A percentile compares a stretch with the other conserved stretches of the same genome.
phyloP scores from a whole-genome alignment of 2,797 vertebrate genomes.

The Smutsia temminckii region DNA sequence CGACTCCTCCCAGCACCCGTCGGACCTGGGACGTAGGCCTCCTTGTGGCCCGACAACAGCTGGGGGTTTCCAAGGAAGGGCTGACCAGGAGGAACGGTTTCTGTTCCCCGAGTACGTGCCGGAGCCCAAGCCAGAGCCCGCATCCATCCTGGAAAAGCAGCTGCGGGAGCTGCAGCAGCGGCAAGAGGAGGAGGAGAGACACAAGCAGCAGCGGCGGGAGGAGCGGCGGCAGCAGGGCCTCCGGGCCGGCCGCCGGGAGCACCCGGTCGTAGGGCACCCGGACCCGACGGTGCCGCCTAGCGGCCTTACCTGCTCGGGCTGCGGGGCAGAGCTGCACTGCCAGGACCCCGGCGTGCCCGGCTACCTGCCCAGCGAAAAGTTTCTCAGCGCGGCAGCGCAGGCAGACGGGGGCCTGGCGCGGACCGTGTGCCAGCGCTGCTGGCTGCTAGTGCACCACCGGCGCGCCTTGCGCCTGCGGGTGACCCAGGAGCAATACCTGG shows the following conservation, averaged over 20 bases:
- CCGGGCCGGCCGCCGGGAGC: not conserved
- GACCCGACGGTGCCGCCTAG: conserved; percentile 84
- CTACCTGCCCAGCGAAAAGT: conserved; percentile 91
- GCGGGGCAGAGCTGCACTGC: conserved; percentile 92
- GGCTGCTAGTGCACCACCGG: conserved; percentile 88
- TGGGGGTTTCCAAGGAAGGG: not conserved
- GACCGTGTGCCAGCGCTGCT: conserved; percentile 91
- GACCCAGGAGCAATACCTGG: conserved; percentile 85
- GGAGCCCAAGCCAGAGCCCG: conserved; percentile 4
- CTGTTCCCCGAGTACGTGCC: conserved; percentile 79
- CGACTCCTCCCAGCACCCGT: not conserved
- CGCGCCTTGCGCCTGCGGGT: conserved; percentile 86
- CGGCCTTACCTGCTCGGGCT: conserved; percentile 88
- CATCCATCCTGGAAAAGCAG: not conserved
- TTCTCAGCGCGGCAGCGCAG: not conserved
- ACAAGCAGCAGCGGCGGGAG: not conserved
- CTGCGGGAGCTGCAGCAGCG: not conserved
- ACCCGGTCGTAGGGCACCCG: not conserved
- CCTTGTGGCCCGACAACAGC: not conserved
- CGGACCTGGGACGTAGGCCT: not conserved
- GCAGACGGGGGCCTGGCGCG: conserved; percentile 55
- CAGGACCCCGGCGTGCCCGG: conserved; percentile 83
- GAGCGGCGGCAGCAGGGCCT: not conserved
- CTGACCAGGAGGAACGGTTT: conserved; percentile 66
- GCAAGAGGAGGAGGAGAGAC: conserved; percentile 27